Evolutionary conservation across 2,113 vertebrate genomes (phyloP), one percentile per base, ranked within the genome.

Genomic region (Cathartes aura): DNA sequence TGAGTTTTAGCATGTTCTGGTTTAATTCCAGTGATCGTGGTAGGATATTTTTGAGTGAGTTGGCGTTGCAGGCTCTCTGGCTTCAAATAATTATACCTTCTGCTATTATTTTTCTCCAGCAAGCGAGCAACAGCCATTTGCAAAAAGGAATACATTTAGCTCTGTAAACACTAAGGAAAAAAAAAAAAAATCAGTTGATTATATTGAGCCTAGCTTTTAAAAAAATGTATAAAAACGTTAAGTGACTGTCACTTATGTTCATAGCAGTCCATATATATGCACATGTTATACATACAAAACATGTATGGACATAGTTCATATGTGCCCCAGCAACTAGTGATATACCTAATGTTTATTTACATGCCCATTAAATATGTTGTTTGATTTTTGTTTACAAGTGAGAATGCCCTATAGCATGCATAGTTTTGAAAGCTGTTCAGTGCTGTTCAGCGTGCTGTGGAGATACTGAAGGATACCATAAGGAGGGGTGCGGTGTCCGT

Each of bases 391-490:
- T 70, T 73, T 87, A 14, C 50, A 59, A 1, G 8, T 92, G 15
- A 59, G 38, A 24, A 70, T 34, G 15, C 17, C 22, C 16, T 45
- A 1, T 16, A 56, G 11, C 1, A 6, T 18, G 36, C 18, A 12
- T 19, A 58, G 32, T 42, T 90, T 16, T 53, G 45, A n/a, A 89
- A 66, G 67, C 40, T 74, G 20, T n/a, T 75, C 30, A 32, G 47
- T 45, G 59, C 30, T 45, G 43, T 32, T 79, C 9, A 21, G 24
- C 2, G 1, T 43, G 34, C 36, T 40, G 38, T 26, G 36, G 71
- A 48, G 34, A 58, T 68, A 19, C 0, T 2, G 36, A 47, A 72
- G 26, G 52, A 26, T 23, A 15, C 20, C 1, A 0, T 40, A 47
- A 66, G 55, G 84, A 43, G 16, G 24, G 12, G 9, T 56, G 40